Evolutionary conservation across 2,797 vertebrate species (phyloP).

Genomic region (Limosa lapponica): DNA sequence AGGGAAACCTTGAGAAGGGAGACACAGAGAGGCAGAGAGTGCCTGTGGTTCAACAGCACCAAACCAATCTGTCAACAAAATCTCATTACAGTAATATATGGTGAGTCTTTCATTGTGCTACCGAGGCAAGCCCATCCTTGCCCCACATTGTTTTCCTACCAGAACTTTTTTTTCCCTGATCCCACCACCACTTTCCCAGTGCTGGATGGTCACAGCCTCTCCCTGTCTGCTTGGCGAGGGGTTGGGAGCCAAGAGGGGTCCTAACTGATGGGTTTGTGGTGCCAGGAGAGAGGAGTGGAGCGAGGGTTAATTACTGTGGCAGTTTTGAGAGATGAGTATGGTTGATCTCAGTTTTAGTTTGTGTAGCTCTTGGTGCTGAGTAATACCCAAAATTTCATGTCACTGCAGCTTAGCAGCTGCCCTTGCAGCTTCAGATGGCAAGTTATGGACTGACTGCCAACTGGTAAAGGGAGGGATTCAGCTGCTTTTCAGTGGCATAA

Average conservation of each 20-base stretch:
- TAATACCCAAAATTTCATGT: not conserved
- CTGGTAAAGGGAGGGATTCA: not conserved
- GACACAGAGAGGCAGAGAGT: not conserved
- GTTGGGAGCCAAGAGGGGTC: not conserved
- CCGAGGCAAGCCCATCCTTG: slow-evolving; percentile 58
- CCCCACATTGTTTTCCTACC: slow-evolving; percentile 1
- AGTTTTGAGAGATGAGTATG: not conserved
- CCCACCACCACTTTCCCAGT: not conserved
- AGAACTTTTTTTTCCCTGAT: not conserved
- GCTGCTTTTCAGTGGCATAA: not conserved
- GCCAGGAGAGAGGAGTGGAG: not conserved
- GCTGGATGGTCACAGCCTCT: not conserved
- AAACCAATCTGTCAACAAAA: slow-evolving; percentile 68
- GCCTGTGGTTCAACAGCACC: slow-evolving; percentile 22
- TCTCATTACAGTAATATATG: slow-evolving; percentile 19
- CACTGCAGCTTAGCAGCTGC: not conserved
- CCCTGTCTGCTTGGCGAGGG: not conserved
- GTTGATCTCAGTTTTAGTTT: not conserved
- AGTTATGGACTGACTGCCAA: not conserved
- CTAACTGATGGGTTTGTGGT: not conserved
- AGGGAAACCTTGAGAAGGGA: not conserved
- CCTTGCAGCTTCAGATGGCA: not conserved
- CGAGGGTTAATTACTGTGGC: not conserved
- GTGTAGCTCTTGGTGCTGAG: not conserved
- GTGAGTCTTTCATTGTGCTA: slow-evolving; percentile 1